phyloP scores from a whole-genome alignment of 2,113 vertebrate species.

The Ascaphus truei region DNA sequence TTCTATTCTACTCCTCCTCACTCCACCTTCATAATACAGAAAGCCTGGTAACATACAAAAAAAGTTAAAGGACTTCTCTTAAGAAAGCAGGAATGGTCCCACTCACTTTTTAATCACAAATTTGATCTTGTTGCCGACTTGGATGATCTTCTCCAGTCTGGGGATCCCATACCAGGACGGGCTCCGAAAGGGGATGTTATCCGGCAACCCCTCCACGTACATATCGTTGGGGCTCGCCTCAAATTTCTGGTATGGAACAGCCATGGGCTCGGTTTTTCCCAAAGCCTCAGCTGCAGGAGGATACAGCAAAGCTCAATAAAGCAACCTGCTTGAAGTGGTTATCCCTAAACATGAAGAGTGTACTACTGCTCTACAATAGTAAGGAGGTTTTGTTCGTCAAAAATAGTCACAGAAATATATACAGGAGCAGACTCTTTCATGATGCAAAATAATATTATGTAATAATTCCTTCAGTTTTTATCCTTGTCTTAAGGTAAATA shows the following conservation, averaged over 20 bases:
- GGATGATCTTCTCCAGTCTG: constrained; percentile 69
- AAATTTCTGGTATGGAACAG: constrained; percentile 72
- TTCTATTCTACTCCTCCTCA: too few species aligned
- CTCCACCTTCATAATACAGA: too few species aligned
- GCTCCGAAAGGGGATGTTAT: constrained; percentile 67
- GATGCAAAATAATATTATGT: too few species aligned
- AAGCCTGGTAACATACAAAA: background rate
- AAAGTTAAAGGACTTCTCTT: too few species aligned
- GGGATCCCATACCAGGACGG: constrained; percentile 74
- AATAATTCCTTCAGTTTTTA: too few species aligned
- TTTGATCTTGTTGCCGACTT: constrained; percentile 60
- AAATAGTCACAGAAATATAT: too few species aligned
- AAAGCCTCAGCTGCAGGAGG: constrained; percentile 59
- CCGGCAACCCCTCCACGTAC: constrained; percentile 68
- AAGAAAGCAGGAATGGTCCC: background rate
- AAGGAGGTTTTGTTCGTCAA: too few species aligned
- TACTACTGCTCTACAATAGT: too few species aligned
- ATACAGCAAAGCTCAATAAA: constrained; percentile 29
- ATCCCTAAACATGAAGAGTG: too few species aligned
- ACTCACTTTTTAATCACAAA: constrained; percentile 72
- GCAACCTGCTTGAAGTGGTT: too few species aligned
- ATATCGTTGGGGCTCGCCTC: constrained; percentile 66
- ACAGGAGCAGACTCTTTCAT: too few species aligned
- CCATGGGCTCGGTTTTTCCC: constrained; percentile 63
- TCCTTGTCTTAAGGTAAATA: too few species aligned